These are phyloP conservation scores for Noctua janthina DNA, from an alignment of 2,888 invertebrate genomes.

Conservation along the genomic window DNA sequence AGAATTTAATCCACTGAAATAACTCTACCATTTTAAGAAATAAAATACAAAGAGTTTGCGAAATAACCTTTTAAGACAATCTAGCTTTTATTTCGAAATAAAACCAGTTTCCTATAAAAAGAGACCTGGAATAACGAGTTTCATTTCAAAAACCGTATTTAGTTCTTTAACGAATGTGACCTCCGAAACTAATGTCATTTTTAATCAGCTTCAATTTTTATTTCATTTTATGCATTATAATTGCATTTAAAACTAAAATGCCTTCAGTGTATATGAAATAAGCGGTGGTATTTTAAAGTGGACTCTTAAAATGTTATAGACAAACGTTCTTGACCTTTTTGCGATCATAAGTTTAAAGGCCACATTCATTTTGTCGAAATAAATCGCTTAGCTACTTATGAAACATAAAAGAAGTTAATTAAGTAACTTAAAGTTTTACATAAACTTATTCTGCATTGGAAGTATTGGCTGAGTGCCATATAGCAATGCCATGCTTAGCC, in stretches of 20 bases:
- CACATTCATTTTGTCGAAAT: constrained; percentile 63
- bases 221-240: constrained; percentile 39
- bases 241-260: constrained; percentile 32
- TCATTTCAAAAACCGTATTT: constrained; percentile 28
- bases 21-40: constrained; percentile 6
- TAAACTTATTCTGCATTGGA: constrained; percentile 44
- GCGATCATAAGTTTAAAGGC: constrained; percentile 68
- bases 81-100: constrained; percentile 40
- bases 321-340: constrained; percentile 74
- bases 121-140: constrained; percentile 26
- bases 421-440: constrained; percentile 40
- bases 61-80: constrained; percentile 38
- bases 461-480: constrained; percentile 50
- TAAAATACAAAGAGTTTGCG: background rate
- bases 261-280: constrained; percentile 42
- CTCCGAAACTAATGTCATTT: constrained; percentile 48
- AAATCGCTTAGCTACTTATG: constrained; percentile 58
- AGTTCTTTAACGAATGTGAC: constrained; percentile 23
- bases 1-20: constrained; percentile 19
- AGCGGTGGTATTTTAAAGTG: constrained; percentile 69
- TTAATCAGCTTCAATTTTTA: constrained; percentile 39
- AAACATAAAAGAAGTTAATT: constrained; percentile 58
- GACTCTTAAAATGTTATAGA: constrained; percentile 65
- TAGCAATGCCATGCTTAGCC: constrained; percentile 28
- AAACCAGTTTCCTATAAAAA: constrained; percentile 32